These are phyloP conservation scores for Megaptera novaeangliae DNA, from an alignment of 2,113 vertebrate species.

Conservation along the genomic window DNA sequence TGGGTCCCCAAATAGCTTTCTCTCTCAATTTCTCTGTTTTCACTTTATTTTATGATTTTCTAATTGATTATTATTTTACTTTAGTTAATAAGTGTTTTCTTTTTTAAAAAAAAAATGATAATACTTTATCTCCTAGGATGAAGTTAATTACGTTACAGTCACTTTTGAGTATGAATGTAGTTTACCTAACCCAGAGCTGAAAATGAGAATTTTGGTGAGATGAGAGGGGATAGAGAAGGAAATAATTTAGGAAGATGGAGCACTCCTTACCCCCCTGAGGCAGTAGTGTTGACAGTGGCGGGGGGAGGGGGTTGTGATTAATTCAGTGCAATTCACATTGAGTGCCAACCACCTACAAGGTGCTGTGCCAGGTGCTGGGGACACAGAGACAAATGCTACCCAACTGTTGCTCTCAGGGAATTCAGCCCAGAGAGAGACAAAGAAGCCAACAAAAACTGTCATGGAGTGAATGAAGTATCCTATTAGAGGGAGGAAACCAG, in stretches of 20 bases:
- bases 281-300: background rate
- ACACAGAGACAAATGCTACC: background rate
- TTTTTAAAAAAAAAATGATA: background rate
- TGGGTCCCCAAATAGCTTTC: background rate
- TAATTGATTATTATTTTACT: background rate
- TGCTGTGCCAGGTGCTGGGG: background rate
- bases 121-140: background rate
- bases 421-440: background rate
- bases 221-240: background rate
- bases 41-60: background rate
- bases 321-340: background rate
- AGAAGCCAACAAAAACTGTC: background rate
- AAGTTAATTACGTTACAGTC: background rate
- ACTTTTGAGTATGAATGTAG: background rate
- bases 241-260: background rate
- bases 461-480: background rate
- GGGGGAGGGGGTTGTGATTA: background rate
- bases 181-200: background rate
- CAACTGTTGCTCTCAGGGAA: background rate
- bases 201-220: background rate
- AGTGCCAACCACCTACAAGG: background rate
- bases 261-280: background rate
- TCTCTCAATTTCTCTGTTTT: background rate
- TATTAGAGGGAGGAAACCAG: background rate
- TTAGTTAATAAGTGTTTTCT: background rate